These are phyloP conservation scores for Heteractis magnifica DNA, from an alignment of 92 coral and sea anemone genomes.

Conservation along the genomic window DNA sequence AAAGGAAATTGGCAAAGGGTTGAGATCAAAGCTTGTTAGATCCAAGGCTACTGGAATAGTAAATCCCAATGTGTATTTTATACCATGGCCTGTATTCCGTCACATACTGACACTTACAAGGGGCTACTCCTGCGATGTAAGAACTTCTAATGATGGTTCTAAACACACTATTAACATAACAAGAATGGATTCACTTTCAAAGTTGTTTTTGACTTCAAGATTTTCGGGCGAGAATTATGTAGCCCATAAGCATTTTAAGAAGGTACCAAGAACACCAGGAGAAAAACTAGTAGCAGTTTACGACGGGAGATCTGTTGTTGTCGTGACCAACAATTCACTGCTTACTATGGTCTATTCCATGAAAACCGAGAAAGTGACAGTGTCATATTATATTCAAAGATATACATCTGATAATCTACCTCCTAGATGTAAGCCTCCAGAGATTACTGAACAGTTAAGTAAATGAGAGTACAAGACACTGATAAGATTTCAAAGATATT, in stretches of 20 bases:
- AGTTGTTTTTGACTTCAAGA: slow-evolving; percentile 32
- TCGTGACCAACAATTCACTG: slow-evolving; percentile 52
- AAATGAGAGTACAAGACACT: too few relatives aligned
- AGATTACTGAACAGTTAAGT: slow-evolving; percentile 40
- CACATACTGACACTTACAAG: slow-evolving; percentile 35
- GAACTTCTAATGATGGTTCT: neutral
- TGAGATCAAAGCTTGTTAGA: slow-evolving; percentile 32
- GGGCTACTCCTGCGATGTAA: slow-evolving; percentile 46
- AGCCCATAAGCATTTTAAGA: slow-evolving; percentile 53
- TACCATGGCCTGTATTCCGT: slow-evolving; percentile 54
- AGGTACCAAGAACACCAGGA: slow-evolving; percentile 29
- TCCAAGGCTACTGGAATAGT: slow-evolving; percentile 63
- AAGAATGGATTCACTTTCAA: slow-evolving; percentile 24
- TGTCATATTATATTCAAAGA: slow-evolving; percentile 56
- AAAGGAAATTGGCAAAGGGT: slow-evolving; percentile 40
- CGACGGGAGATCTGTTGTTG: slow-evolving; percentile 50
- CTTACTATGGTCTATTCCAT: slow-evolving; percentile 53
- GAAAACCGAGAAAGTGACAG: slow-evolving; percentile 49
- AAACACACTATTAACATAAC: slow-evolving; percentile 18
- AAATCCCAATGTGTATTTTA: slow-evolving; percentile 26
- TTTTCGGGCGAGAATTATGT: slow-evolving; percentile 49
- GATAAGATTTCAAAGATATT: too few relatives aligned
- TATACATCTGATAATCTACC: slow-evolving; percentile 49
- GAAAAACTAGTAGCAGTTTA: slow-evolving; percentile 31
- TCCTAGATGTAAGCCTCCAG: slow-evolving; percentile 58